Evolutionary conservation across 2,888 invertebrate species (phyloP).

Genomic region (Drosophila macrospina): DNA sequence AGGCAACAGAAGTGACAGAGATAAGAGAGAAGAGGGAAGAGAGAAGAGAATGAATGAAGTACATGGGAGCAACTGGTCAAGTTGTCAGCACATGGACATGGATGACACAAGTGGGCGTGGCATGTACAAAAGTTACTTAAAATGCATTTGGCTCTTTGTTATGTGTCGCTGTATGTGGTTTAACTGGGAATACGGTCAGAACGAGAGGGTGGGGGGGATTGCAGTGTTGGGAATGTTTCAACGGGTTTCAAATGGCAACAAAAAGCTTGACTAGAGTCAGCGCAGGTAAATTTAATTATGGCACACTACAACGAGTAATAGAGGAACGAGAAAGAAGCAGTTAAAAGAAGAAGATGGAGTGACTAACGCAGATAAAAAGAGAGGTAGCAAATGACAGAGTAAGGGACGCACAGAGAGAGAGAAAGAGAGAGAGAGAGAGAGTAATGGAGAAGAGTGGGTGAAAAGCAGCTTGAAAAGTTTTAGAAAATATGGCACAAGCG

Average conservation of each 20-base stretch:
- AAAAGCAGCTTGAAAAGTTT: constrained; percentile 36
- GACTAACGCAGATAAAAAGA: neutral
- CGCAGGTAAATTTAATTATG: constrained; percentile 60
- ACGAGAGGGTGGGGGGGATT: neutral
- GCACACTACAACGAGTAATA: constrained; percentile 23
- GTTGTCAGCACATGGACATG: constrained; percentile 38
- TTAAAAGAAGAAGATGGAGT: too few relatives aligned
- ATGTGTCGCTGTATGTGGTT: neutral
- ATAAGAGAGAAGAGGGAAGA: neutral
- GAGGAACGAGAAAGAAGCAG: constrained; percentile 9
- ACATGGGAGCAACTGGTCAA: constrained; percentile 23
- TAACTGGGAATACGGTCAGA: neutral
- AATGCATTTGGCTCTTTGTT: constrained; percentile 18
- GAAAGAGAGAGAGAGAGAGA: neutral
- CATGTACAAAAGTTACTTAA: constrained; percentile 14
- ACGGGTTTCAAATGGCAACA: constrained; percentile 20
- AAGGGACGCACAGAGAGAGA: neutral
- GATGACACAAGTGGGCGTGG: constrained; percentile 27
- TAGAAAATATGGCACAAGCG: constrained; percentile 51
- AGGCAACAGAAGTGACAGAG: too few relatives aligned
- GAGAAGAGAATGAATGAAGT: too few relatives aligned
- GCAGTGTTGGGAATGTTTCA: neutral
- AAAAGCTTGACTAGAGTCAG: constrained; percentile 43
- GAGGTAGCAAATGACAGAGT: neutral
- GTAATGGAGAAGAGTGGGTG: neutral